Evolutionary conservation across 2,113 vertebrate species (phyloP), one percentile per base, ranked within the genome.

Genomic region (Pollachius pollachius): DNA sequence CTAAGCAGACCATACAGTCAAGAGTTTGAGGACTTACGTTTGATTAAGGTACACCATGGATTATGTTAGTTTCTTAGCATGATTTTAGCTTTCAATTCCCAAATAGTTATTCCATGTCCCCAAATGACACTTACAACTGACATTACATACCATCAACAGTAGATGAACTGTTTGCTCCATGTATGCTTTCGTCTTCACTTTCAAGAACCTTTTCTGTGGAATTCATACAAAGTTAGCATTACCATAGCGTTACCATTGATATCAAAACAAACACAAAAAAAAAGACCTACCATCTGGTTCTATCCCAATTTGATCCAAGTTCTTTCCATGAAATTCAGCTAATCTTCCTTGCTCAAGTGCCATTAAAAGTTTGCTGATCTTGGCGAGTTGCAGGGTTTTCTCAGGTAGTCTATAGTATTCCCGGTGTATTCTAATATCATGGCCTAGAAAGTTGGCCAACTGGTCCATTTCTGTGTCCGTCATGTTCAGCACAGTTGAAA

Each of bases 81-180:
- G 1, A 41, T 41, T 41, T 5, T 41, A 41, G 37, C 37, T 41
- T 41, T 41, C 1, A 41, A 41, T 41, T 41, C 37, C 37, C 3
- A 41, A 41, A 7, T 11, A 41, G 37, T 41, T 7, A 41, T 7
- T 41, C 37, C 37, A 41, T 41, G 9, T 41, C 37, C 37, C 37
- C 37, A 5, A 41, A 41, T 5, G 37, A 41, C 9, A 41, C 9
- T 5, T 11, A 41, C 37, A 41, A 52, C 23, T 61, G 57, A 64
- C 62, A 70, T 23, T 48, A 59, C 25, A 52, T 67, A 78, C 68
- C 71, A 70, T 68, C 64, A 65, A 41, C 73, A 70, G 64, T 4
- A 78, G 19, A 64, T 64, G 62, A 61, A 41, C 34, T 41, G 5
- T 54, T 1, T 34, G 23, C 18, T 2, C 15, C 21, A n/a, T 13